Base-by-base conservation (phyloP, 2,888 invertebrate genomes). In the Leptinotarsa rubiginosa region DNA sequence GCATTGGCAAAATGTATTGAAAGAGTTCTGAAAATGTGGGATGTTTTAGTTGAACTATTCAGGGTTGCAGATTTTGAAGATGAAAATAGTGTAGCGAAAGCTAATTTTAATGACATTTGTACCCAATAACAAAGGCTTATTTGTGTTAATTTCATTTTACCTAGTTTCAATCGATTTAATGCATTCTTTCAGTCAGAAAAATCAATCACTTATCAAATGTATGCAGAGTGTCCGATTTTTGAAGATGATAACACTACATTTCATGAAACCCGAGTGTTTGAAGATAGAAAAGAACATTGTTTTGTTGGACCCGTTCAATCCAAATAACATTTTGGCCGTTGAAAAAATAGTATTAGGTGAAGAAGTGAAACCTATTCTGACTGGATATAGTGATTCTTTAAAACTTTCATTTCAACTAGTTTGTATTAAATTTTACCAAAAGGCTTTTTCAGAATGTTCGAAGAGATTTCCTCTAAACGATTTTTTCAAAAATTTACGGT, bases 41-140 rank as follows among this genome's bases (percentile, higher is more conserved):
- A 52, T 52, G 52, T 52, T 52, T 18, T 52, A n/a, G 18, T 52
- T 52, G 52, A 52, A 52, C 52, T 52, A 0, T 52, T 52, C 52
- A 52, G 52, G 52, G 18, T 52, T 52, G 52, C 52, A n/a, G n/a
- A 52, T 52, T 52, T 52, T 52, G 52, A 52, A 52, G 18, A 52
- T n/a, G 52, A 18, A n/a, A 52, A 52, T n/a, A 4, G 52, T 18
- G 52, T 52, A 18, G 52, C n/a, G 16, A 52, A 52, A 52, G 52
- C 7, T 52, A 50, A 4, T 16, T 50, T 15, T 2, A 50, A 50
- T 16, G 50, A 50, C 16, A 50, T 50, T 1, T 52, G 52, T n/a
- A 52, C 18, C 52, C 52, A 52, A 16, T 52, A 7, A 52, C 52
- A 52, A 52, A 52, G 18, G 52, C 52, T 16, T 52, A 52, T 52